Conservation (phyloP, 2,888 invertebrate genomes). For the Diploptera punctata region DNA sequence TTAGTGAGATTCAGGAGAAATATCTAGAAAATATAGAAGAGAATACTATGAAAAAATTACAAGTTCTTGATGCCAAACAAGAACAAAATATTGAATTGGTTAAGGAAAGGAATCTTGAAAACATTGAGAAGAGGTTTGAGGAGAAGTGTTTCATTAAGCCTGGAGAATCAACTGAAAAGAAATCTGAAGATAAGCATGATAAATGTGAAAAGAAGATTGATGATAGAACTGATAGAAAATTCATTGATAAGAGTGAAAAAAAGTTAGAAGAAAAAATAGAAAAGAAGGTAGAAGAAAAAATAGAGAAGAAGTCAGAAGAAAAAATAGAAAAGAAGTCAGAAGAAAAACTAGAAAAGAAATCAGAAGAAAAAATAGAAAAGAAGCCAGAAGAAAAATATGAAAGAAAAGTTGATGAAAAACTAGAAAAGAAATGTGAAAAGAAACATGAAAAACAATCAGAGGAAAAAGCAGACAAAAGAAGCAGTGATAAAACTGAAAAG, state of each 20-base stretch:
- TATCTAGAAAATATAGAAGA: not conserved
- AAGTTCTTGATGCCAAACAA: too few species aligned
- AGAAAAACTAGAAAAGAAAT: not conserved
- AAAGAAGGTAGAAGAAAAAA: not conserved
- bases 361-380: not conserved
- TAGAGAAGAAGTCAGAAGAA: not conserved
- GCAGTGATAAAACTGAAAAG: not conserved
- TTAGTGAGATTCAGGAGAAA: not conserved
- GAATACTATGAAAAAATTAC: not conserved
- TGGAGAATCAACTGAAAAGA: not conserved
- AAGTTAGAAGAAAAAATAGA: slow-evolving; percentile 32
- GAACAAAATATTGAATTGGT: too few species aligned
- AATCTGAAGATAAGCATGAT: not conserved
- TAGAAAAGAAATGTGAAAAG: not conserved
- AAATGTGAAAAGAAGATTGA: not conserved
- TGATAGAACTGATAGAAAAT: slow-evolving; percentile 23
- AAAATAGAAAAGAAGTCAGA: not conserved
- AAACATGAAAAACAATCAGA: not conserved
- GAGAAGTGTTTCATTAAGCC: not conserved
- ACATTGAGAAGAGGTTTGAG: not conserved
- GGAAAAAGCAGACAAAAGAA: not conserved
- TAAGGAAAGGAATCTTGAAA: not conserved
- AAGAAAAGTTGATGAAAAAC: not conserved
- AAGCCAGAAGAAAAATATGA: not conserved
- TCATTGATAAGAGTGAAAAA: slow-evolving; percentile 33